phyloP scores from a whole-genome alignment of 2,113 vertebrate genomes.

The Cebidichthys violaceus region DNA sequence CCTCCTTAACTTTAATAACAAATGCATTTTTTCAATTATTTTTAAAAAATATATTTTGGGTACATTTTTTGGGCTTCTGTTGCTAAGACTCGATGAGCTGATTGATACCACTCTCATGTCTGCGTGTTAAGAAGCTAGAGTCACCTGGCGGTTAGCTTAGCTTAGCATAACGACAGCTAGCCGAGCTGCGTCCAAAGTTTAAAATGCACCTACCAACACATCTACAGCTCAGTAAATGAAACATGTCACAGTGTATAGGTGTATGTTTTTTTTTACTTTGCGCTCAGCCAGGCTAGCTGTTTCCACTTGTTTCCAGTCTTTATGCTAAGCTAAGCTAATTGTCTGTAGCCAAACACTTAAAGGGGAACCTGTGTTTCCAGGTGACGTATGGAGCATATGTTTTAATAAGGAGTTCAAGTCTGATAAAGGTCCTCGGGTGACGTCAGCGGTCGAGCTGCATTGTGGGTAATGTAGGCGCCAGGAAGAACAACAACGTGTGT shows the following conservation, averaged over 20 bases:
- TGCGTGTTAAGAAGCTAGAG: not conserved
- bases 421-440: not conserved
- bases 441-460: not conserved
- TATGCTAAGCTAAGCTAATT: conserved; percentile 15
- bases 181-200: not conserved
- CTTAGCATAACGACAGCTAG: conserved; percentile 10
- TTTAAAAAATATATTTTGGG: too few species aligned
- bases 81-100: not conserved
- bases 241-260: too few species aligned
- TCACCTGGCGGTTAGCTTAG: not conserved
- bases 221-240: not conserved
- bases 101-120: conserved; percentile 9
- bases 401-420: not conserved
- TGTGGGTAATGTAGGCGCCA: conserved; percentile 5
- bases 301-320: not conserved
- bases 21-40: not conserved
- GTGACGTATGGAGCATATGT: too few species aligned
- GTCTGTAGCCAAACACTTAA: not conserved
- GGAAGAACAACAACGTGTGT: not conserved
- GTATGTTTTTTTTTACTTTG: not conserved
- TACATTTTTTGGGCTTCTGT: not conserved
- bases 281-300: not conserved
- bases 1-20: not conserved
- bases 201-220: not conserved
- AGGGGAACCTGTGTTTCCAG: not conserved